Base-by-base conservation (phyloP, 1,140 invertebrate genomes). In the Micrasema longulum region DNA sequence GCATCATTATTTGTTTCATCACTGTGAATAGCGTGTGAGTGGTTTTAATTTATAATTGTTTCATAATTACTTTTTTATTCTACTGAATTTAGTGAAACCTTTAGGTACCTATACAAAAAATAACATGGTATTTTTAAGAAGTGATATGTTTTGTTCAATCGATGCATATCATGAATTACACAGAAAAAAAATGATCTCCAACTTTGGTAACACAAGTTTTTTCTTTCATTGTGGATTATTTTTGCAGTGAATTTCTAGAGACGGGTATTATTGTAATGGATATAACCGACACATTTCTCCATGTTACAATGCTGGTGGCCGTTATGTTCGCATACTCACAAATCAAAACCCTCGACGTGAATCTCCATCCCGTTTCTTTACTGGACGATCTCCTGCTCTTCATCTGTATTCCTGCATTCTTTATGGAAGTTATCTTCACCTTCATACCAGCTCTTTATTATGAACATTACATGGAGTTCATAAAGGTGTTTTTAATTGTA, bases 351-450 rank as follows among this genome's bases (percentile, higher is more conserved):
- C 78, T 92, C 57, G 89, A 93, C 76, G 82, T 91, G 26, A 91
- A 90, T 77, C 82, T 83, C 53, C 87, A 90, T 74, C 86, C 88
- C 1, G 86, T 91, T 7, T 91, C 90, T 1, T 80, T 88, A n/a
- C 82, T 92, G 5, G 91, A 93, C 73, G 91, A 92, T 77, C 84
- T 92, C 6, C 80, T 92, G 0, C 83, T 92, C 0, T 90, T 91
- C 74, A 88, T 92, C 36, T 91, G 90, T 76, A 82, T 92, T 12
- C 91, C 91, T 0, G 90, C 90, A 20, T 92, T 91, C 80, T 91
- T 92, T 78, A 83, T 92, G 66, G 89, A 91, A 70, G 87, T 87
- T 0, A 86, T 89, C 31, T 87, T 92, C 66, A 90, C 87, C 57
- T 81, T 92, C 66, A 81, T 91, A 1, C 89, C 91, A 2, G 87